Evolutionary conservation across 2,797 vertebrate genomes (phyloP).

Genomic region (Poecilia picta): DNA sequence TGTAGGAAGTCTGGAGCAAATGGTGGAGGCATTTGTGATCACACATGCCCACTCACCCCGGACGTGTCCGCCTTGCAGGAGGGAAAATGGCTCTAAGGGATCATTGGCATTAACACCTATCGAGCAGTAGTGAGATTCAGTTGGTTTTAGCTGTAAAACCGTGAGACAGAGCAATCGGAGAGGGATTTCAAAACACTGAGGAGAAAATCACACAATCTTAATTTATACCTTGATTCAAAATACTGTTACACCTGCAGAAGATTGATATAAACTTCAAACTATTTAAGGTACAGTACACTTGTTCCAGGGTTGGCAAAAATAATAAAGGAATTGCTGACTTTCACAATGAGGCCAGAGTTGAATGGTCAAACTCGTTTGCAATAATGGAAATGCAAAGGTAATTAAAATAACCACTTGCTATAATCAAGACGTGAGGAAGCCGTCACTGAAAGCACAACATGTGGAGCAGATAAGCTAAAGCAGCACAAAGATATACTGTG

Average conservation of each 20-base stretch:
- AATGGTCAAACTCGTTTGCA: not conserved
- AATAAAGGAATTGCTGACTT: not conserved
- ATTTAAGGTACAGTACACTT: not conserved
- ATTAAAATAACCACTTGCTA: not conserved
- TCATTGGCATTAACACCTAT: constrained; percentile 4
- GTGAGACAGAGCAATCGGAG: not conserved
- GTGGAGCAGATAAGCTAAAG: not conserved
- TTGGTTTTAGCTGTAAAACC: not conserved
- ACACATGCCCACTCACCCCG: constrained; percentile 3
- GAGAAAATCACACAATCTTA: not conserved
- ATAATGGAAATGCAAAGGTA: not conserved
- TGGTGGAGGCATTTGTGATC: constrained; percentile 5
- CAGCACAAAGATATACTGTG: not conserved
- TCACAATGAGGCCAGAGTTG: not conserved
- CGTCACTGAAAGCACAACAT: not conserved
- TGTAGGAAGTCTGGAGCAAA: constrained; percentile 3
- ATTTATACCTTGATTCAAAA: not conserved
- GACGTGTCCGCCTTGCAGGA: not conserved
- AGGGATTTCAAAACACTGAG: not conserved
- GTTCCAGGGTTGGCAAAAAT: not conserved
- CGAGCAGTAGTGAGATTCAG: not conserved
- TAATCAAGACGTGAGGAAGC: not conserved
- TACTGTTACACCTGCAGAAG: not conserved
- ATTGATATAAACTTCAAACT: not conserved
- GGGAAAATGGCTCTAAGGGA: not conserved